phyloP scores from a whole-genome alignment of 2,797 vertebrate species.

The Chelonia mydas region DNA sequence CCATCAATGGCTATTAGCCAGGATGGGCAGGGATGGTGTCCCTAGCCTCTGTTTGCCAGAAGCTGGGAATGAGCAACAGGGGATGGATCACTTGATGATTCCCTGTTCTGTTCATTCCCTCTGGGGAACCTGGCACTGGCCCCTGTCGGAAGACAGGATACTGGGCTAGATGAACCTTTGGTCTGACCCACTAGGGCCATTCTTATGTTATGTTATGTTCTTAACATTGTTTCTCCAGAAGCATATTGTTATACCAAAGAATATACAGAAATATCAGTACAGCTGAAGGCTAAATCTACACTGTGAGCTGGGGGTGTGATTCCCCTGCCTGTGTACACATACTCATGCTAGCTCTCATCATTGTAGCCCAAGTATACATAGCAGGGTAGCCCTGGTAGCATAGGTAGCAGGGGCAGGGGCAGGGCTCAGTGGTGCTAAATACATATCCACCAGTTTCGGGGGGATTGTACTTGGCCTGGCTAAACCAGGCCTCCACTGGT shows the following conservation, averaged over 20 bases:
- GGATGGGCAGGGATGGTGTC: no score
- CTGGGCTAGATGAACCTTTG: no score
- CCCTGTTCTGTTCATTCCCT: no score
- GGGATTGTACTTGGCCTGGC: neutral
- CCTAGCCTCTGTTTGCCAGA: no score
- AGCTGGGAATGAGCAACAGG: no score
- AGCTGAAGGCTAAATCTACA: neutral
- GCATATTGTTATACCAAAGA: neutral
- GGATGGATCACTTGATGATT: no score
- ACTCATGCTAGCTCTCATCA: neutral
- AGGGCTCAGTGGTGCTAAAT: neutral
- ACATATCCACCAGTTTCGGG: neutral
- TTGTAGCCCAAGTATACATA: neutral
- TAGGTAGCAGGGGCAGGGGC: neutral
- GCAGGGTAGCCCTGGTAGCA: neutral
- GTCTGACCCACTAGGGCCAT: no score
- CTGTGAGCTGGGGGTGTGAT: neutral
- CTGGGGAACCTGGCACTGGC: no score
- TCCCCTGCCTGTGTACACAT: neutral
- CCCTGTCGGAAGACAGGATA: no score
- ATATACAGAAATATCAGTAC: fast-evolving
- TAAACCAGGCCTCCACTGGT: neutral
- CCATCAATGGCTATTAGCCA: no score
- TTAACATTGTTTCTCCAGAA: neutral
- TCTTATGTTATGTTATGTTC: no score